These are phyloP conservation scores for Borostomias antarcticus DNA, from an alignment of 2,797 vertebrate species.

Conservation along the genomic window DNA sequence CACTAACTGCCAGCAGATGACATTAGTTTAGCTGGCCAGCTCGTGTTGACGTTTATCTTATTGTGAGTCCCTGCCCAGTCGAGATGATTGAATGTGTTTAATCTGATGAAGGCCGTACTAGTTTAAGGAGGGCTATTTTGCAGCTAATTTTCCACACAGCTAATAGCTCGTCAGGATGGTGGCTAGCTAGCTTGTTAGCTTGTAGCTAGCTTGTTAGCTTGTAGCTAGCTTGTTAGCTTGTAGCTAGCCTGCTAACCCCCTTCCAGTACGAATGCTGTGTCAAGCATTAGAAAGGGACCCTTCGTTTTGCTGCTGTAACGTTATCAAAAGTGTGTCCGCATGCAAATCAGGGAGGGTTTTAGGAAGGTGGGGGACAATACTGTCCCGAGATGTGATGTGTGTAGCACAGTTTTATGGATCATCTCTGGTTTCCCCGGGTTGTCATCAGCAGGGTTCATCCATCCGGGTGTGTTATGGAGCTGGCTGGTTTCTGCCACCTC, in stretches of 20 bases:
- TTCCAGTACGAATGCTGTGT: too few relatives aligned
- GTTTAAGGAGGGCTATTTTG: neutral
- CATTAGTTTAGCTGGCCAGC: conserved; percentile 15
- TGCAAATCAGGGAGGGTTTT: neutral
- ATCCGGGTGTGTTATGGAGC: conserved; percentile 22
- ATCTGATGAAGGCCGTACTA: neutral
- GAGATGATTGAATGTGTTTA: neutral
- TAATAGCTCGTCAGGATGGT: too few relatives aligned
- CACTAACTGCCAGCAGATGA: neutral
- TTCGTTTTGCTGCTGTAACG: too few relatives aligned
- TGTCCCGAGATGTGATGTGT: conserved; percentile 15
- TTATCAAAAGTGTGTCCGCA: too few relatives aligned
- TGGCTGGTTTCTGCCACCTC: conserved; percentile 43
- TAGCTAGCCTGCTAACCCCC: too few relatives aligned
- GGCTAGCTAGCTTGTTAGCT: too few relatives aligned
- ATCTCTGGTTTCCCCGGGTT: conserved; percentile 55
- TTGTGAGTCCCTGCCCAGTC: neutral
- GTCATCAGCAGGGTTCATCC: conserved; percentile 42
- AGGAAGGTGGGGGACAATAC: neutral
- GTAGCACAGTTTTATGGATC: conserved; percentile 36
- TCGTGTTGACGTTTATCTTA: conserved; percentile 22
- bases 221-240: too few relatives aligned
- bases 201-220: too few relatives aligned
- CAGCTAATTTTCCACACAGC: neutral
- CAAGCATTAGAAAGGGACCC: too few relatives aligned